phyloP scores from a whole-genome alignment of 2,113 vertebrate genomes.

The Sylvia atricapilla region DNA sequence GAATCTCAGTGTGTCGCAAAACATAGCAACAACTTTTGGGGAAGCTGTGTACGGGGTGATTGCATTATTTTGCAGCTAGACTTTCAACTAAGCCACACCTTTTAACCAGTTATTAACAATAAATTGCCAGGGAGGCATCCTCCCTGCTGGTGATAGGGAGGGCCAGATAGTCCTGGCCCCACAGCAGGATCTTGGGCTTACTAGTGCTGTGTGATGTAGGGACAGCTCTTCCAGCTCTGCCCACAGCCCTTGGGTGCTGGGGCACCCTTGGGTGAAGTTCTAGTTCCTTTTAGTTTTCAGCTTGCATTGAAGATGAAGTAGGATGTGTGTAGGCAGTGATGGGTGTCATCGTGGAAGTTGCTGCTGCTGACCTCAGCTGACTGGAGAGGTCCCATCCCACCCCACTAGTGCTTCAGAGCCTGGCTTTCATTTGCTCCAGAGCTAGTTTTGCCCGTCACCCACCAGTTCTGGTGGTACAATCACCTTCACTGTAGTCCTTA shows the following conservation, averaged over 20 bases:
- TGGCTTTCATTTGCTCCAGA: neutral
- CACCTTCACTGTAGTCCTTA: neutral
- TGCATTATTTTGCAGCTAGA: neutral
- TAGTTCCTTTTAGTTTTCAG: neutral
- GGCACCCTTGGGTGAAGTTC: neutral
- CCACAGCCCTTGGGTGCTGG: neutral
- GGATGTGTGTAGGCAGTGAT: rapidly evolving
- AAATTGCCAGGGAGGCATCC: no score
- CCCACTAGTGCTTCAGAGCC: rapidly evolving
- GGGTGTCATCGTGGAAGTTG: neutral
- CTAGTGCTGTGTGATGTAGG: no score
- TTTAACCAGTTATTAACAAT: neutral
- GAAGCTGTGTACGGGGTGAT: neutral
- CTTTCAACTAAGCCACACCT: neutral
- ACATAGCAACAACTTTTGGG: neutral
- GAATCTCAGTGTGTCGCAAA: neutral
- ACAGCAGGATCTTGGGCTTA: rapidly evolving
- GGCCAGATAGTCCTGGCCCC: rapidly evolving
- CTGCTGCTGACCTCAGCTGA: neutral
- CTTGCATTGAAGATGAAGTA: neutral
- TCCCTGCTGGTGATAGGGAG: neutral
- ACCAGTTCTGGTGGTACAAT: neutral
- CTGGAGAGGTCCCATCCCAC: no score
- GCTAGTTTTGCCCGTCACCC: neutral
- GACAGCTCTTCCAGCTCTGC: neutral